A percentile compares a stretch with the other conserved stretches of the same genome.
Evolutionary conservation across 2,113 vertebrate genomes (phyloP).

Genomic region (Cyphomyrus plagiostoma): DNA sequence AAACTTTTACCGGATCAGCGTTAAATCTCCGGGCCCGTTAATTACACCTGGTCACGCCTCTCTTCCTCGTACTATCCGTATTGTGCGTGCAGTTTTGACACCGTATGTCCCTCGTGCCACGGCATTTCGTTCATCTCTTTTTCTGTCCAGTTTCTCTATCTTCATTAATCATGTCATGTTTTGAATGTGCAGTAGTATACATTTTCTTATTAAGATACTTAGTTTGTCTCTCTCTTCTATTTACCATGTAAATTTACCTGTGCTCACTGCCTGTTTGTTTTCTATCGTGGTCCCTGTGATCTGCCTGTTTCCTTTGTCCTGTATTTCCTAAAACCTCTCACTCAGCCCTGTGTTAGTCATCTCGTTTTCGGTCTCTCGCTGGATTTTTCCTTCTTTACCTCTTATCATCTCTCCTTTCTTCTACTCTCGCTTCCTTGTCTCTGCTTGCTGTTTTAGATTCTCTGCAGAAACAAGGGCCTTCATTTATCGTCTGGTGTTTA

Average conservation of each 20-base stretch:
- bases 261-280: neutral
- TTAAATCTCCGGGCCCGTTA: neutral
- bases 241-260: neutral
- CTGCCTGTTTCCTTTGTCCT: neutral
- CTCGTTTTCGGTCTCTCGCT: conserved; percentile 8
- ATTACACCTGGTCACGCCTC: neutral
- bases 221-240: neutral
- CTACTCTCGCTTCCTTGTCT: neutral
- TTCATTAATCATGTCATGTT: neutral
- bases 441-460: neutral
- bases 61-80: neutral
- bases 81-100: neutral
- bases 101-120: neutral
- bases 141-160: neutral
- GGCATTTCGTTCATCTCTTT: neutral
- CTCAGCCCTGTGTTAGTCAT: neutral
- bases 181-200: neutral
- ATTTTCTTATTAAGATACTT: conserved; percentile 36
- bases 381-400: neutral
- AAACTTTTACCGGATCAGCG: neutral
- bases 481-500: neutral
- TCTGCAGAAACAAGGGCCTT: neutral
- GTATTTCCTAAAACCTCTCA: conserved; percentile 26
- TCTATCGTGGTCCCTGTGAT: neutral
- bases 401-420: neutral